Evolutionary conservation across 2,888 invertebrate genomes (phyloP).

Genomic region (Sminthurinus aureus): DNA sequence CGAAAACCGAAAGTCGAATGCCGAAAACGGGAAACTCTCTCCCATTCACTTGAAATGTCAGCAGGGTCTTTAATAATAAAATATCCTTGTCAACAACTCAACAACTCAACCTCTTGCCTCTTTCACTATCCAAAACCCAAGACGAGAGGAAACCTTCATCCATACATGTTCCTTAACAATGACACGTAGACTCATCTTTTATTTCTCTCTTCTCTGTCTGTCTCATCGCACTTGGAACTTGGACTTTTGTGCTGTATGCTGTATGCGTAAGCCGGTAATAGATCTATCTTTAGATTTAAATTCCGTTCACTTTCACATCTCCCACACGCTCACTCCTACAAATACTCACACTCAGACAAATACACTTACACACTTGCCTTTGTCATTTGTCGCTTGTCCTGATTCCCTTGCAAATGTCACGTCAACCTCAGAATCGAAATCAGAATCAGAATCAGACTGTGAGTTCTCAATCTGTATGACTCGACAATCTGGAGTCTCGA

Average conservation of each 20-base stretch:
- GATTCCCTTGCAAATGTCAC: conserved; percentile 25
- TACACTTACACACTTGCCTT: not conserved
- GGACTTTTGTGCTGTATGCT: not conserved
- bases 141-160: not conserved
- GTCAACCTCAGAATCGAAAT: conserved; percentile 14
- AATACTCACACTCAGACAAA: no score
- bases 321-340: no score
- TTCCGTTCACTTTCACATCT: not conserved
- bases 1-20: no score
- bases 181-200: not conserved
- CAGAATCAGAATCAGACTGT: no score
- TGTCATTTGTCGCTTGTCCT: not conserved
- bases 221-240: not conserved
- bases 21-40: no score
- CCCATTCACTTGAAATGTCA: not conserved
- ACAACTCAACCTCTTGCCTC: not conserved
- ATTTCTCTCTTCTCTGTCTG: not conserved
- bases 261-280: not conserved
- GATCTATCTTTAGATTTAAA: not conserved
- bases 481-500: no score
- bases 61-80: conserved; percentile 10
- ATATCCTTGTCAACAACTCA: conserved; percentile 8
- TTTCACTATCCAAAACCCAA: no score
- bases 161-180: not conserved
- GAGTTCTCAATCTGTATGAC: no score